Percentiles rank a stretch among this genome's conserved stretches.
Conservation (phyloP, 2,888 invertebrate genomes). For the Aproaerema taeniolella region DNA sequence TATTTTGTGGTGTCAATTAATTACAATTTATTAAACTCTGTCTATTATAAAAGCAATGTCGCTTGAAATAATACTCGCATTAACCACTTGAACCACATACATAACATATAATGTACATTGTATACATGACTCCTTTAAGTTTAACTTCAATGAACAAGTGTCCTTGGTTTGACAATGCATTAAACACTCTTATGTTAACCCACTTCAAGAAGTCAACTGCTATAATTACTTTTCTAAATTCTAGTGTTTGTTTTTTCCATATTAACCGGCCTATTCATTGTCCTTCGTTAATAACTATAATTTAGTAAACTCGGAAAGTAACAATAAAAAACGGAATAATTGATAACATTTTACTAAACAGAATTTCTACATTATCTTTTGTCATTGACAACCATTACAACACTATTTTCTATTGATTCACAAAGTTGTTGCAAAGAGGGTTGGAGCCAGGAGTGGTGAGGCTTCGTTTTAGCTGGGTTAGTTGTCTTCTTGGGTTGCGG, state of each 20-base stretch:
- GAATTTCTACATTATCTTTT: not conserved
- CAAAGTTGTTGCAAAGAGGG: slow-evolving; percentile 60
- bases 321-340: not conserved
- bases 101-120: too few relatives aligned
- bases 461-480: slow-evolving; percentile 46
- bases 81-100: too few relatives aligned
- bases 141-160: too few relatives aligned
- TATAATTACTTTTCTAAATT: not conserved
- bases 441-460: slow-evolving; percentile 56
- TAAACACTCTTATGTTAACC: too few relatives aligned
- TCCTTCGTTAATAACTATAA: not conserved
- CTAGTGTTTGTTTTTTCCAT: not conserved
- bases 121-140: too few relatives aligned
- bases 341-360: too few relatives aligned
- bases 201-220: too few relatives aligned
- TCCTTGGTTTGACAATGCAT: too few relatives aligned
- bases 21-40: too few relatives aligned
- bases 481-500: slow-evolving; percentile 79
- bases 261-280: not conserved
- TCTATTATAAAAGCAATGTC: too few relatives aligned
- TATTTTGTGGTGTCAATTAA: too few relatives aligned
- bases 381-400: slow-evolving; percentile 26
- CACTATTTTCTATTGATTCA: slow-evolving; percentile 40
- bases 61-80: too few relatives aligned
- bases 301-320: not conserved